A percentile compares a stretch with the other conserved stretches of the same genome.
Conservation (phyloP, 2,888 invertebrate genomes). For the Ashinkailepas kermadecensis region DNA sequence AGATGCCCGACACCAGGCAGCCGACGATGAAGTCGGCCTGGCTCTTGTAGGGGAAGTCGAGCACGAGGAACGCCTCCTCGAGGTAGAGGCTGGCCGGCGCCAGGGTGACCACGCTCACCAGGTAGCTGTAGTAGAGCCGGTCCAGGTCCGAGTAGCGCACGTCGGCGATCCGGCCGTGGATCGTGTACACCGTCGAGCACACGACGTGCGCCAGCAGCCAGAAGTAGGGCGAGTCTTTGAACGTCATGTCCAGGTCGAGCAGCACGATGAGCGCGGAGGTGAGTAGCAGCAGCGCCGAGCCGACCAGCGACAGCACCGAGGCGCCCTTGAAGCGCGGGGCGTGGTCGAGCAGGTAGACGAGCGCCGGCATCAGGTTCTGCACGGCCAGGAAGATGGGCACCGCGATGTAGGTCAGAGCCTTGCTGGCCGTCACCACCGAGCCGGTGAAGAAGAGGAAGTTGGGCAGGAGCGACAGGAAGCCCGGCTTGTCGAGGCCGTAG, state of each 20-base stretch:
- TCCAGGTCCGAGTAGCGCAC: conserved; percentile 36
- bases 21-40: conserved; percentile 36
- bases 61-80: conserved; percentile 38
- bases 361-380: conserved; percentile 36
- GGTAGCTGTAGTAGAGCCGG: conserved; percentile 37
- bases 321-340: conserved; percentile 33
- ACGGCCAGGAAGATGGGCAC: conserved; percentile 37
- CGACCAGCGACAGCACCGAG: conserved; percentile 31
- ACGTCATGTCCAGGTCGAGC: conserved; percentile 33
- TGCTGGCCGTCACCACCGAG: conserved; percentile 38
- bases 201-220: conserved; percentile 37
- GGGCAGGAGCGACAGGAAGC: conserved; percentile 36
- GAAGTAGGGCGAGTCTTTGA: conserved; percentile 37
- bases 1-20: conserved; percentile 36
- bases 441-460: conserved; percentile 37
- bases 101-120: conserved; percentile 37
- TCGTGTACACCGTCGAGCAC: conserved; percentile 35
- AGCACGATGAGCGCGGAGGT: conserved; percentile 32
- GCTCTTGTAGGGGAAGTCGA: conserved; percentile 36
- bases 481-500: conserved; percentile 35
- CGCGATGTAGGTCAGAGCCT: conserved; percentile 37
- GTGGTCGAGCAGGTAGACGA: conserved; percentile 36
- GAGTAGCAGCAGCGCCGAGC: conserved; percentile 34
- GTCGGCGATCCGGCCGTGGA: conserved; percentile 36
- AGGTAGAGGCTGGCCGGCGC: conserved; percentile 38